A percentile compares a stretch with the other conserved stretches of the same genome.
These are phyloP conservation scores for Orbicella faveolata DNA, from an alignment of 64 coral and sea anemone species.

Conservation along the genomic window DNA sequence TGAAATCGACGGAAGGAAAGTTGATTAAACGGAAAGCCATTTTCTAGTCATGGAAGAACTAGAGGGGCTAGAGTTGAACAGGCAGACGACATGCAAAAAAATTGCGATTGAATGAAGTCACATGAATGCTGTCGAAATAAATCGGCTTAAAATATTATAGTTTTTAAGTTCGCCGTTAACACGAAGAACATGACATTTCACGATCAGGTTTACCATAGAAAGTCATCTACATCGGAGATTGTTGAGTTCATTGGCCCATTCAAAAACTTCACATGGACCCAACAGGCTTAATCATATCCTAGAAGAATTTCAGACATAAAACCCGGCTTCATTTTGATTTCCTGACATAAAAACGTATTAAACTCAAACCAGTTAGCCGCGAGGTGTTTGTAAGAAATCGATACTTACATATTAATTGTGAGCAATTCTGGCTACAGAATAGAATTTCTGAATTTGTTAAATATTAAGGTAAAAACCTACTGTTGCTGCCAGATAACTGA, in stretches of 20 bases:
- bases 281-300: background rate
- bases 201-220: background rate
- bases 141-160: slow-evolving; percentile 3
- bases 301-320: background rate
- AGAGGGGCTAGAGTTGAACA: no score
- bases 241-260: no score
- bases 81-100: no score
- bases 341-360: background rate
- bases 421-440: background rate
- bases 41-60: no score
- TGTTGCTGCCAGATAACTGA: background rate
- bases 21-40: no score
- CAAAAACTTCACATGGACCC: no score
- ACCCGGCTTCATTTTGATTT: background rate
- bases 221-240: background rate
- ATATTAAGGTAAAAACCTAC: background rate
- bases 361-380: background rate
- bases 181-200: background rate
- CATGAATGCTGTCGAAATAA: background rate
- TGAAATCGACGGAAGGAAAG: no score
- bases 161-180: background rate
- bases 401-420: background rate
- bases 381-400: background rate
- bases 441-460: background rate
- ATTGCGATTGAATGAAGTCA: background rate